These are phyloP conservation scores for Pachycephus smyrnensis DNA, from an alignment of 2,888 invertebrate species.

Conservation along the genomic window DNA sequence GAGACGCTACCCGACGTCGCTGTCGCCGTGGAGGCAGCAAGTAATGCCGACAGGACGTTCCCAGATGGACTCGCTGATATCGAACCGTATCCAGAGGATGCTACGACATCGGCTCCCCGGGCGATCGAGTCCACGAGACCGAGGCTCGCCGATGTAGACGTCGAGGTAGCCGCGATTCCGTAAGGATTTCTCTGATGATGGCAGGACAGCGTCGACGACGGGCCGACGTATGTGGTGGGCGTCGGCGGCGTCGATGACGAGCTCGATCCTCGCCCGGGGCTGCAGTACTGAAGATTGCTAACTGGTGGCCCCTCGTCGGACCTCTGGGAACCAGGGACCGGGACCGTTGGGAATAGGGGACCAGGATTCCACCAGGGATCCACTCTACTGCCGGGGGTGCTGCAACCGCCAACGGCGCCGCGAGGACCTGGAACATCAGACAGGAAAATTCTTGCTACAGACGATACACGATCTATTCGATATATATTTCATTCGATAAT, in stretches of 20 bases:
- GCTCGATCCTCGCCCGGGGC: slow-evolving; percentile 34
- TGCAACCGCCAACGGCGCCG: slow-evolving; percentile 67
- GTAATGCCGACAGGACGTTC: slow-evolving; percentile 43
- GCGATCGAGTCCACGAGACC: slow-evolving; percentile 48
- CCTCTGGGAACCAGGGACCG: slow-evolving; percentile 59
- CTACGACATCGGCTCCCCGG: slow-evolving; percentile 47
- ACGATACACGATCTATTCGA: background rate
- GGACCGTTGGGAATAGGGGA: slow-evolving; percentile 56
- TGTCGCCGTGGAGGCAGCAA: slow-evolving; percentile 40
- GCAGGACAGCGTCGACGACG: slow-evolving; percentile 2
- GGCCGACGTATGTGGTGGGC: slow-evolving; percentile 13
- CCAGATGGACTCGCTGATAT: slow-evolving; percentile 20
- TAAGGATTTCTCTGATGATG: slow-evolving; percentile 20
- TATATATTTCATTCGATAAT: background rate
- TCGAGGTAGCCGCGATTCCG: slow-evolving; percentile 26
- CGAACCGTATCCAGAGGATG: slow-evolving; percentile 23
- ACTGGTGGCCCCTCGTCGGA: slow-evolving; percentile 60
- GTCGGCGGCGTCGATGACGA: slow-evolving; percentile 13
- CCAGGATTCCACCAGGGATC: slow-evolving; percentile 65
- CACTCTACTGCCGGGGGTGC: slow-evolving; percentile 64
- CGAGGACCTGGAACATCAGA: slow-evolving; percentile 59
- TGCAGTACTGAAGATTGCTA: slow-evolving; percentile 47
- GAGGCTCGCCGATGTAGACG: slow-evolving; percentile 45
- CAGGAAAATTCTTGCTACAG: slow-evolving; percentile 1
- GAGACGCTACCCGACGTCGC: slow-evolving; percentile 17